Base-by-base conservation (phyloP, 2,113 vertebrate genomes). In the Oreotrochilus melanogaster region DNA sequence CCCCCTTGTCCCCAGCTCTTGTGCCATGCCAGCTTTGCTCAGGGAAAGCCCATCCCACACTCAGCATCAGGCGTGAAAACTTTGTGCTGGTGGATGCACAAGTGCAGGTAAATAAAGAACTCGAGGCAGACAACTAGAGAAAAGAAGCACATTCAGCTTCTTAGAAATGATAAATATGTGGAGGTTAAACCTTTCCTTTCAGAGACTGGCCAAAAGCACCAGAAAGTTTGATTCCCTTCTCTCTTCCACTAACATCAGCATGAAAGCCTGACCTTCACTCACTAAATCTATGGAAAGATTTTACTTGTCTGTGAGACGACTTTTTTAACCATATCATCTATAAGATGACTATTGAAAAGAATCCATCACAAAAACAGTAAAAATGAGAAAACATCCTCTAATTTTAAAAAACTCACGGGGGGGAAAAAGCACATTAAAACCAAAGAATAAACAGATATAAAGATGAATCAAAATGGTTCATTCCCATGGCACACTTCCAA, bases 41-140 rank as follows among this genome's bases (percentile, higher is more conserved):
- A 33, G 28, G 23, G 12, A 7, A 62, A 54, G 7, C 4, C 22
- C 42, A 53, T 1, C 6, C 54, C 35, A 11, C 31, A 18, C 43
- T 25, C 15, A 2, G 27, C 45, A 51, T 2, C 14, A 45, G n/a
- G 39, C n/a, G 45, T 2, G 2, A 33, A n/a, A 62, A 10, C 25
- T 22, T 11, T 6, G 8, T 10, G 50, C 3, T 22, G 31, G 16
- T n/a, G 37, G 39, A 72, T 53, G 64, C 43, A 50, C 39, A 76
- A 22, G 7, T 43, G 18, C 33, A 42, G 23, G 28, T 7, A 58
- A 79, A 64, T 35, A 28, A 42, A 71, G 13, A 48, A 60, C 9
- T 10, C 1, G 0, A 27, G 27, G 10, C 19, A 72, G 25, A 56
- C 6, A 61, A 69, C 30, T 2, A 2, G 27, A 58, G 3, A 13